These are phyloP conservation scores for Mustelus asterias DNA, from an alignment of 2,113 vertebrate genomes.

Conservation along the genomic window DNA sequence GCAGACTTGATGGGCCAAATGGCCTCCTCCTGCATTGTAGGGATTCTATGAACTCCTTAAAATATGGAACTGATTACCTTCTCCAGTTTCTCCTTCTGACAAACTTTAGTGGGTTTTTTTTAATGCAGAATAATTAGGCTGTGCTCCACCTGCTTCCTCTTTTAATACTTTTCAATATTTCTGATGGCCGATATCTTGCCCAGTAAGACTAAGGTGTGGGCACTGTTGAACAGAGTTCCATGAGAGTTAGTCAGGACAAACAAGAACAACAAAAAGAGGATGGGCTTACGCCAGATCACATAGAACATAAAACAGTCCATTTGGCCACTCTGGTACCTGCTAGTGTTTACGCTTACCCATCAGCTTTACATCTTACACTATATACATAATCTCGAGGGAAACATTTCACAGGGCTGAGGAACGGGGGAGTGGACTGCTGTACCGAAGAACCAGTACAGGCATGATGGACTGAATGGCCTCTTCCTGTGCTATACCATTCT, in stretches of 20 bases:
- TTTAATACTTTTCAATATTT: background rate
- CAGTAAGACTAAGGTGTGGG: background rate
- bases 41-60: background rate
- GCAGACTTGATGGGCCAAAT: no score
- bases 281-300: background rate
- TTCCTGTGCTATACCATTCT: no score
- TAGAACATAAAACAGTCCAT: background rate
- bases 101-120: background rate
- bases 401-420: no score
- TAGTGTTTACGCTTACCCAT: background rate
- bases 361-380: no score
- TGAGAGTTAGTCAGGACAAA: background rate
- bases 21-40: background rate
- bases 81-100: background rate
- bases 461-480: no score
- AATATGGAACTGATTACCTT: background rate
- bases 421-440: no score
- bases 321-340: background rate
- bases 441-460: no score
- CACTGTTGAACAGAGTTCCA: background rate
- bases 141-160: background rate
- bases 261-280: background rate
- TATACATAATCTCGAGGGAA: no score
- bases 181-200: background rate
- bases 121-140: background rate